Evolutionary conservation across 2,113 vertebrate genomes (phyloP), one percentile per base, ranked within the genome.

Genomic region (Catharus bicknelli): DNA sequence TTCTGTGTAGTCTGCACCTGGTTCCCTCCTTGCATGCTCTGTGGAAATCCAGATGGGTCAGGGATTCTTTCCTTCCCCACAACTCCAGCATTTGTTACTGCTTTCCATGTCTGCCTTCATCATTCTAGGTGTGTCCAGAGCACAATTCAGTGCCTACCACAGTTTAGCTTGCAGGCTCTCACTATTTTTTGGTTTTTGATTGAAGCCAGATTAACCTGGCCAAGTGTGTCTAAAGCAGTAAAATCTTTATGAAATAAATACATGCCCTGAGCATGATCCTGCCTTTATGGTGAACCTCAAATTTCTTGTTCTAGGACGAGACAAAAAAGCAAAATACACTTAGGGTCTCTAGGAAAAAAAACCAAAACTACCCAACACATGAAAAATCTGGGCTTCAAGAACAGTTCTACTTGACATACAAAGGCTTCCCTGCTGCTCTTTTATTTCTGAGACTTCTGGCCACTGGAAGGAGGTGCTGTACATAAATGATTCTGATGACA

Each of bases 141-240:
- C 48, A 92, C 2, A 22, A 22, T 26, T 83, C 69, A 32, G 73
- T 48, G 32, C 83, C 70, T 63, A 63, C 59, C 58, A 73, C 34
- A 79, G 15, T 34, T 91, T 75, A 88, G 68, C 43, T 40, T 76
- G 27, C 19, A 90, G 58, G 45, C 7, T 86, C 62, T 70, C 18
- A 20, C 11, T 66, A 4, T 38, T 76, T 59, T n/a, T 20, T 20
- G 1, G 11, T 38, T 79, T 75, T 59, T 3, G 6, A 62, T 64
- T 27, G 13, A 83, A 93, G 80, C 18, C 51, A 87, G 42, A 83
- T 81, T 62, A 85, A 78, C 69, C 74, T 80, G 58, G 59, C 59
- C 26, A 73, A 78, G 63, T 63, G 68, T 75, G 43, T 47, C 55
- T 80, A 83, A 92, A 81, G 75, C 17, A 63, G 58, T 32, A 68